These are phyloP conservation scores for Simalia tracyae DNA, from an alignment of 2,797 vertebrate species.

Conservation along the genomic window DNA sequence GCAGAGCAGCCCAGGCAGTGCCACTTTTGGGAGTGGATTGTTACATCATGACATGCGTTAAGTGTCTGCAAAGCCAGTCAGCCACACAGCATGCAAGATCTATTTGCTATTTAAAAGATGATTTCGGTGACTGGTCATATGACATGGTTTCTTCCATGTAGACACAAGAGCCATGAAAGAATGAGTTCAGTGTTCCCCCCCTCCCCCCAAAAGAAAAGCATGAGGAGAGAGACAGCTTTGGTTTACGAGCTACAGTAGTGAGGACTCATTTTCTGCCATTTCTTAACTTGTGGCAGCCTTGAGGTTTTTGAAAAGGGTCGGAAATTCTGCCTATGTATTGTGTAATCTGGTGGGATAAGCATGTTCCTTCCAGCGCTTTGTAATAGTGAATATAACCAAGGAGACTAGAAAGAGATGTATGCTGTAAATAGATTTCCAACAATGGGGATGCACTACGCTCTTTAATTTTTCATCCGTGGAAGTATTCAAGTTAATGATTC, in stretches of 20 bases:
- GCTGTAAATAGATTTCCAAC: constrained; percentile 45
- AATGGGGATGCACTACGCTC: neutral
- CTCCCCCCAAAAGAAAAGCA: neutral
- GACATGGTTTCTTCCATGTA: neutral
- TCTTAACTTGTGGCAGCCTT: neutral
- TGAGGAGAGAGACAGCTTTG: neutral
- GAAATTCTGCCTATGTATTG: neutral
- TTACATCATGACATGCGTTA: neutral
- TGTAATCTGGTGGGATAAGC: neutral
- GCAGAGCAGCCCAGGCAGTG: neutral
- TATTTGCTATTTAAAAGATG: neutral
- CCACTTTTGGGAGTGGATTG: neutral
- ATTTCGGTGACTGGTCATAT: neutral
- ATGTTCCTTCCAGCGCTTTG: neutral
- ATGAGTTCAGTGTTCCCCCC: neutral
- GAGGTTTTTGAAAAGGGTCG: neutral
- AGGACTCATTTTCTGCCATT: constrained; percentile 1
- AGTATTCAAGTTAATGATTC: constrained; percentile 40
- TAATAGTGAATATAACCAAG: neutral
- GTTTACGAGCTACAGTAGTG: neutral
- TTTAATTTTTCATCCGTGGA: constrained; percentile 44
- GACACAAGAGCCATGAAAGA: neutral
- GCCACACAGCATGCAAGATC: neutral
- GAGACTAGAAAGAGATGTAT: constrained; percentile 15
- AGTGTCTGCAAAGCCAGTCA: neutral